Conservation (phyloP, 2,113 vertebrate species). For the Xenopus laevis region DNA sequence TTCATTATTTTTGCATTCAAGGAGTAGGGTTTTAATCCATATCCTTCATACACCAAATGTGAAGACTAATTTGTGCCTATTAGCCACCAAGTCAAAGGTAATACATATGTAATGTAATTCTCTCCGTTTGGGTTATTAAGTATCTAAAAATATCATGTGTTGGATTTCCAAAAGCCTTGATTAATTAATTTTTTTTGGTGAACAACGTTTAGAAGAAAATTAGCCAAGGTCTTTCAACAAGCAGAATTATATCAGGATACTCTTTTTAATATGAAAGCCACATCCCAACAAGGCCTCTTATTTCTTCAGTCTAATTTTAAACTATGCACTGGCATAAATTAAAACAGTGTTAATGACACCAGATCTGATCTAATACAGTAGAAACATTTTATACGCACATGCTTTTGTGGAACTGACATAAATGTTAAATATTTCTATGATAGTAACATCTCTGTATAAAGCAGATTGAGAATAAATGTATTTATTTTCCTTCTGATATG, state of each 20-base stretch:
- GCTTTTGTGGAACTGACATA: conserved; percentile 16
- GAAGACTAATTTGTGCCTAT: too few species aligned
- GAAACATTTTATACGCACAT: conserved; percentile 4
- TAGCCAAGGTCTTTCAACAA: conserved; percentile 60
- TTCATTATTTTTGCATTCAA: too few species aligned
- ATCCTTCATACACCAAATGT: too few species aligned
- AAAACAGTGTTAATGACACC: conserved; percentile 59
- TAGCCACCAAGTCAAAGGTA: conserved; percentile 45
- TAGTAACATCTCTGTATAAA: conserved; percentile 6
- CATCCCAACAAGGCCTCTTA: conserved; percentile 48
- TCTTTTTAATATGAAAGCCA: conserved; percentile 61
- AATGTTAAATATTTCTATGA: conserved; percentile 5
- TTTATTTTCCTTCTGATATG: too few species aligned
- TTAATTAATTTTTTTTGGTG: too few species aligned
- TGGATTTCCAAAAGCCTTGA: conserved; percentile 33
- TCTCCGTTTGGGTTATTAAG: conserved; percentile 57
- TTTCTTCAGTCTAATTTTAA: conserved; percentile 54
- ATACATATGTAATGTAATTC: conserved; percentile 59
- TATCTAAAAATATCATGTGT: conserved; percentile 59
- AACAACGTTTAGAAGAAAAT: conserved; percentile 60
- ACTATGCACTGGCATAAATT: conserved; percentile 48
- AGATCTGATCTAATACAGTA: conserved; percentile 35
- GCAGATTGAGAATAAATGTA: too few species aligned
- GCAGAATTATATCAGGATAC: conserved; percentile 56
- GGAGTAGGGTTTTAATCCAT: too few species aligned